These are phyloP conservation scores for Drosophila kepulauana DNA, from an alignment of 1,140 invertebrate species.

Conservation along the genomic window DNA sequence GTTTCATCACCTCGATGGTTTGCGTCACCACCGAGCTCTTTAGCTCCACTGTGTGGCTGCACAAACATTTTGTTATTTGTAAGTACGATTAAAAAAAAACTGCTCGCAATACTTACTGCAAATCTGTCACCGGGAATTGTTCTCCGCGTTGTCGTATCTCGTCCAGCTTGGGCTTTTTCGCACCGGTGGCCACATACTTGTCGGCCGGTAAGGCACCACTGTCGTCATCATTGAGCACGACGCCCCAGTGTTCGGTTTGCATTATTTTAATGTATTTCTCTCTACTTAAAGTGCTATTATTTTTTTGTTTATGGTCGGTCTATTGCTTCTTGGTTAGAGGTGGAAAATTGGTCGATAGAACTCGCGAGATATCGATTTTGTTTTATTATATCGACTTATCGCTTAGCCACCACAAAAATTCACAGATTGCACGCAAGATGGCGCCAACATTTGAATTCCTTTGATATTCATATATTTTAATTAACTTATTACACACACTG, in stretches of 20 bases:
- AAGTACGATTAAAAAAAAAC: too few relatives aligned
- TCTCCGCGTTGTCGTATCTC: constrained; percentile 55
- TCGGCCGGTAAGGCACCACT: constrained; percentile 32
- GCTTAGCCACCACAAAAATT: too few relatives aligned
- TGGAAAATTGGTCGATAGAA: too few relatives aligned
- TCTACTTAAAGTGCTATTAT: neutral
- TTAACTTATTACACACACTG: neutral
- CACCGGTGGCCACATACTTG: constrained; percentile 53
- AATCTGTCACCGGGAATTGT: constrained; percentile 27
- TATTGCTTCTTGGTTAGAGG: too few relatives aligned
- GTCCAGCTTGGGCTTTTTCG: constrained; percentile 61
- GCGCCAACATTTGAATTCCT: neutral
- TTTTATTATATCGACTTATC: too few relatives aligned
- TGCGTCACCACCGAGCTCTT: constrained; percentile 79
- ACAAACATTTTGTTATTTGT: too few relatives aligned
- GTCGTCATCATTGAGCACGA: constrained; percentile 46
- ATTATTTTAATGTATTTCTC: constrained; percentile 19
- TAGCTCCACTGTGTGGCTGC: constrained; percentile 60
- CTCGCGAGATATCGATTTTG: too few relatives aligned
- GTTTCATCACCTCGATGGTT: constrained; percentile 84
- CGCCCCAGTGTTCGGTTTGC: constrained; percentile 69
- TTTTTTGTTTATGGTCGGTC: neutral
- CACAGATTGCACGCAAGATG: too few relatives aligned
- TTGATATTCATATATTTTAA: neutral
- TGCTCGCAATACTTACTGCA: constrained; percentile 34